Evolutionary conservation across 2,888 invertebrate genomes (phyloP), one percentile per base, ranked within the genome.

Genomic region (Dryadula phaetusa): DNA sequence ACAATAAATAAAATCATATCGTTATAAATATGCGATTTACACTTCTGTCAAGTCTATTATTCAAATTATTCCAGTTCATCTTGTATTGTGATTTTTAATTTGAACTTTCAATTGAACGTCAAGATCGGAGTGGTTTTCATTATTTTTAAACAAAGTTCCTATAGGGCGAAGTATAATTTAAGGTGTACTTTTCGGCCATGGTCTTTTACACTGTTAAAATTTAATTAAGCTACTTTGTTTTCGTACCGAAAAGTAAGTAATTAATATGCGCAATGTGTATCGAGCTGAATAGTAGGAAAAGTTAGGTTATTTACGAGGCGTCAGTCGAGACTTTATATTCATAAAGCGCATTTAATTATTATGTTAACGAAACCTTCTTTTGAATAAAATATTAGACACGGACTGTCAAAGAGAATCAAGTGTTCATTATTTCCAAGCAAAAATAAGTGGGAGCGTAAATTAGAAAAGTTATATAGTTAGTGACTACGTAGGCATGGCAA

Each of bases 281-380:
- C 82, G 83, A 85, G 85, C 82, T 82, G 85, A 85, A 87, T 83
- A 86, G 82, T 85, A 85, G 80, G 82, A 88, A 88, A 89, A 91
- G 86, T 91, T 90, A 32, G 70, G 81, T 80, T 88, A 86, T 90
- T 90, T 88, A 84, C 82, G 79, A 82, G 84, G 87, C 86, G 90
- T 88, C 85, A 84, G 85, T 84, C 83, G 86, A 83, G 83, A 87
- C 80, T 91, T 91, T 86, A 84, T 90, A 92, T 92, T 92, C 92
- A 92, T 89, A 88, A 90, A 88, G 85, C 84, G 88, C 84, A 83
- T 92, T 90, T 92, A 91, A 92, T 92, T 92, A 92, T 88, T 89
- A 92, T 92, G 91, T 87, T 87, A 92, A 92, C 89, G 90, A 90
- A 88, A 85, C 85, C 86, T 84, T 82, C 87, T 85, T 87, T 85